Evolutionary conservation across 2,113 vertebrate genomes (phyloP).

Genomic region (Oryzias curvinotus): DNA sequence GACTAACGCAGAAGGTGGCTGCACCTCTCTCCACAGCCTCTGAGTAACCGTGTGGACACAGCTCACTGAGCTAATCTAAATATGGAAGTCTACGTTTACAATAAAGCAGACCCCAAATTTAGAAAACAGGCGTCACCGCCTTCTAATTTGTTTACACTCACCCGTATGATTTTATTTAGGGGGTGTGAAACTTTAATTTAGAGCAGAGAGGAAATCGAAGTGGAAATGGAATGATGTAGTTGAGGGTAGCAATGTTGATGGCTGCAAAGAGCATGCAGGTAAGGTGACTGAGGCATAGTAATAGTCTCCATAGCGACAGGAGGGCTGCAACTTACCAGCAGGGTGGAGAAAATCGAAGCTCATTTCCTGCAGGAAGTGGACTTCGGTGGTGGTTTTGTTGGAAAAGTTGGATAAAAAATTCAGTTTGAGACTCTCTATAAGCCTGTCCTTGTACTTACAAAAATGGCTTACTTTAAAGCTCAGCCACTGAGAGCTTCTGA

Average conservation of each 20-base stretch:
- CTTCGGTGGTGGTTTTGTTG: not conserved
- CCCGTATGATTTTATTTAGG: slow-evolving; percentile 54
- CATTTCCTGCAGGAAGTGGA: slow-evolving; percentile 39
- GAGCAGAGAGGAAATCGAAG: slow-evolving; percentile 30
- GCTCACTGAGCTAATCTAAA: slow-evolving; percentile 27
- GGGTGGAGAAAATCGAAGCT: slow-evolving; percentile 48
- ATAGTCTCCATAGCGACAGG: slow-evolving; percentile 8
- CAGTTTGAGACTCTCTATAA: slow-evolving; percentile 11
- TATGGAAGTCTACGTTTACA: slow-evolving; percentile 35
- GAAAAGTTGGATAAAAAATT: slow-evolving; percentile 17
- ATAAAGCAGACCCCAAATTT: slow-evolving; percentile 35
- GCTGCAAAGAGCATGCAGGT: not conserved
- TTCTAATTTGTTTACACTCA: slow-evolving; percentile 36
- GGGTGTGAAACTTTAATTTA: slow-evolving; percentile 36
- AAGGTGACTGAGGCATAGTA: not conserved
- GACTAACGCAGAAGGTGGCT: slow-evolving; percentile 30
- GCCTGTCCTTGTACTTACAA: slow-evolving; percentile 4
- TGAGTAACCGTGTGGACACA: not conserved
- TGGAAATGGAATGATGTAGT: slow-evolving; percentile 30
- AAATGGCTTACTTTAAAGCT: not conserved
- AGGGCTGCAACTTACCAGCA: slow-evolving; percentile 29
- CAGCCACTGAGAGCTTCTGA: not conserved
- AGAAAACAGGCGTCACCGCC: slow-evolving; percentile 26
- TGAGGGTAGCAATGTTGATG: slow-evolving; percentile 11
- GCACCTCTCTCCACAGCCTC: slow-evolving; percentile 28